A percentile compares a stretch with the other conserved stretches of the same genome.
These are phyloP conservation scores for Meriones unguiculatus DNA, from an alignment of 2,113 vertebrate genomes.

Conservation along the genomic window DNA sequence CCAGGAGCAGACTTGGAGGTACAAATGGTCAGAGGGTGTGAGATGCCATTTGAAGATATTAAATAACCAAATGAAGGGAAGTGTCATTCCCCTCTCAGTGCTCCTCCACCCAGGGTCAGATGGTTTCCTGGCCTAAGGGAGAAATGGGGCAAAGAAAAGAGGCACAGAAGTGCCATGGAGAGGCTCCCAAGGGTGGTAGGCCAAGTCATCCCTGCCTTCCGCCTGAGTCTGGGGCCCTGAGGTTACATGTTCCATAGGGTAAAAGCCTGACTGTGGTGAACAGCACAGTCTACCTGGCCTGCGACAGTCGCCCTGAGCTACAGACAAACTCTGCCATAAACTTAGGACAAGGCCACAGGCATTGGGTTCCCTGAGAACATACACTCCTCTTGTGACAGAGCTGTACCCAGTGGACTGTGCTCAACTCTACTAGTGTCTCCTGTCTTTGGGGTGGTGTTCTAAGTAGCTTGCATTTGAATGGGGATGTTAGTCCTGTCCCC, in stretches of 20 bases:
- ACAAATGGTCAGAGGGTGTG: background rate
- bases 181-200: background rate
- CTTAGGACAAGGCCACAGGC: background rate
- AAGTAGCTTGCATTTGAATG: constrained; percentile 51
- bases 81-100: background rate
- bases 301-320: background rate
- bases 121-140: background rate
- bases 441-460: constrained; percentile 73
- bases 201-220: background rate
- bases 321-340: background rate
- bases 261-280: background rate
- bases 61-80: background rate
- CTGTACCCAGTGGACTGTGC: constrained; percentile 79
- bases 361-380: background rate
- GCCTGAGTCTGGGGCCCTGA: background rate
- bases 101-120: background rate
- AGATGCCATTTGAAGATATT: background rate
- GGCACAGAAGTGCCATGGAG: background rate
- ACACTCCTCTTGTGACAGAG: background rate
- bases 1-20: constrained; percentile 1
- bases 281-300: background rate
- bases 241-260: background rate
- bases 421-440: constrained; percentile 47
- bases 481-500: constrained; percentile 58
- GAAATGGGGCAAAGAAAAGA: background rate